Evolutionary conservation across 2,888 invertebrate species (phyloP).

Genomic region (Andrena bicolor): DNA sequence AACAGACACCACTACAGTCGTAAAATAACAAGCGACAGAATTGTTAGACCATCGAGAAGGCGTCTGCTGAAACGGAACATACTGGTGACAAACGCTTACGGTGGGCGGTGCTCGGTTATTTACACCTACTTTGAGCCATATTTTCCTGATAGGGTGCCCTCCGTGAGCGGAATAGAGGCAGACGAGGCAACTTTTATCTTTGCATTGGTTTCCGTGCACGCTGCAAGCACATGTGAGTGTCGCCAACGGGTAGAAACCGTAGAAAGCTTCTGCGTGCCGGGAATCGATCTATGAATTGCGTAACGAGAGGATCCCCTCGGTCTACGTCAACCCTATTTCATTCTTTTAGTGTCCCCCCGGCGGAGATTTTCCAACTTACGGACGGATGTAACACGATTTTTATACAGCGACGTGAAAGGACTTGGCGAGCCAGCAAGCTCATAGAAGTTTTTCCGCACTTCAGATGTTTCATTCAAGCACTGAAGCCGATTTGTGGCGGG

Average conservation of each 20-base stretch:
- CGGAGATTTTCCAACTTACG: constrained; percentile 3
- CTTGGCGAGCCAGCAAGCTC: background rate
- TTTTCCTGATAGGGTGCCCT: constrained; percentile 26
- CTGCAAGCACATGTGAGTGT: background rate
- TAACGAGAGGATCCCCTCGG: background rate
- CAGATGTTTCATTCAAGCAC: background rate
- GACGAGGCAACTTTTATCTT: constrained; percentile 13
- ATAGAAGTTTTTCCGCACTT: background rate
- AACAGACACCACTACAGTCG: background rate
- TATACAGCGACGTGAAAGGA: constrained; percentile 2
- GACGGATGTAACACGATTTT: constrained; percentile 10
- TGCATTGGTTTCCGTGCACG: constrained; percentile 20
- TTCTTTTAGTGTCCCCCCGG: constrained; percentile 7
- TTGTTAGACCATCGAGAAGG: background rate
- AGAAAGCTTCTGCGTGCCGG: constrained; percentile 14
- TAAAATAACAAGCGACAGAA: background rate
- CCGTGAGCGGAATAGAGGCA: constrained; percentile 17
- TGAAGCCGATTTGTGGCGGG: background rate
- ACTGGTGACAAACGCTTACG: constrained; percentile 29
- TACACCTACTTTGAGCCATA: constrained; percentile 33
- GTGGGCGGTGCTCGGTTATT: constrained; percentile 23
- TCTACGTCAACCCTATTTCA: constrained; percentile 29
- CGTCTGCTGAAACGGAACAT: background rate
- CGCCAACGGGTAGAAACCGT: background rate
- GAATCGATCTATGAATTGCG: constrained; percentile 27